Evolutionary conservation across 2,797 vertebrate species (phyloP), one percentile per base, ranked within the genome.

Genomic region (Furcifer pardalis): DNA sequence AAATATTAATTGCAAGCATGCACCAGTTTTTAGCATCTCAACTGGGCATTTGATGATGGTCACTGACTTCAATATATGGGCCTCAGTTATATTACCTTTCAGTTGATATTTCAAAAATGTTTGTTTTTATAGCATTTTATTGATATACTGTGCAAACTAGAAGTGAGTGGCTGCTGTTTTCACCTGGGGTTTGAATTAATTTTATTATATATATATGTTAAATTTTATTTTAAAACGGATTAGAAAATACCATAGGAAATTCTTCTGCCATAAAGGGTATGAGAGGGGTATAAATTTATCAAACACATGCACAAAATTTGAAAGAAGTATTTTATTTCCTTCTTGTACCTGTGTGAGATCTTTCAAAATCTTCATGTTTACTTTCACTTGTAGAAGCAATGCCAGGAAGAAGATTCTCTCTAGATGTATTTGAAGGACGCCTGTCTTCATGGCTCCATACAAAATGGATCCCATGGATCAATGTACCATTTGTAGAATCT

Each of bases 381-480:
- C 27, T 86, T 78, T 72, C 66, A 65, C 21, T 82, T 72, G 56
- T 35, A 81, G 17, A 69, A 78, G 40, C 46, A 42, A 73, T 52
- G 37, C 7, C 59, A 74, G 13, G 59, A 25, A 30, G 30, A 5
- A 15, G 12, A 69, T 25, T 46, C 77, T 82, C 35, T 77, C 35
- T 73, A 65, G 85, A 83, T 32, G 30, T 35, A 19, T 68, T 68
- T 83, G 46, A 15, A 66, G 60, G 17, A 83, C 56, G 68, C 10
- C 3, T 3, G 0, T 83, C 49, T 83, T 83, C 71, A 79, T 59
- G 74, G 23, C 7, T 49, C 42, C 59, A 32, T 83, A 79, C 88
- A 66, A 83, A 79, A 83, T 86, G 52, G 17, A 42, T 32, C 15
- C 42, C 63, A 83, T 77, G 74, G 15, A 44, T 73, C 75, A 44